phyloP scores from a whole-genome alignment of 2,797 vertebrate genomes.

The Periparus ater region DNA sequence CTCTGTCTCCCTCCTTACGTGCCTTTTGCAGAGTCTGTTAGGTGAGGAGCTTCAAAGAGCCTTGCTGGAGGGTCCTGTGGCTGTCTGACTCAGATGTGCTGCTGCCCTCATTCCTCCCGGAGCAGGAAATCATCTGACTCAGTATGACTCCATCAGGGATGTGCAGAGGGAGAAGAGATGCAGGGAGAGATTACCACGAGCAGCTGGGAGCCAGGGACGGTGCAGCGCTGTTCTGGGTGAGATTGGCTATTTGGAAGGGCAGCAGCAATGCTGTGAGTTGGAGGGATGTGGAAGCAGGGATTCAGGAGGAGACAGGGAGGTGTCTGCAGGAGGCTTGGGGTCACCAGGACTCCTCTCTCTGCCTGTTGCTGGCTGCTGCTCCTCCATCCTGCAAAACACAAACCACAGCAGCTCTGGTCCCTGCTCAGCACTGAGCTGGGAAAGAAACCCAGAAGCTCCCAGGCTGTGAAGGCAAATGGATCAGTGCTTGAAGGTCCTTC shows the following conservation, averaged over 20 bases:
- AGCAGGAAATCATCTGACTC: neutral
- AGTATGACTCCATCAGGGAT: neutral
- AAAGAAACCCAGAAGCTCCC: neutral
- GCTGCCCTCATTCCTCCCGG: neutral
- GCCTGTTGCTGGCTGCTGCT: neutral
- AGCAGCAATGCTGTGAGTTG: rapidly evolving
- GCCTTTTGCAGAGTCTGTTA: neutral
- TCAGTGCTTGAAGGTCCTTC: neutral
- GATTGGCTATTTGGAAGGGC: rapidly evolving
- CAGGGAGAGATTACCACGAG: neutral
- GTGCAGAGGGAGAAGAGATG: neutral
- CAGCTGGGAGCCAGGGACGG: neutral
- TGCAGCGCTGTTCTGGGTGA: neutral
- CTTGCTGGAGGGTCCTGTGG: neutral
- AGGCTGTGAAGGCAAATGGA: neutral
- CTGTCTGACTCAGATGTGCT: neutral
- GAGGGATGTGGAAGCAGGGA: neutral
- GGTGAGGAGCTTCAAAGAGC: neutral
- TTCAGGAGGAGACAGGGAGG: neutral
- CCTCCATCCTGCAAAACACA: neutral
- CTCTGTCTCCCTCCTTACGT: neutral
- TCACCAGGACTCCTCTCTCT: neutral
- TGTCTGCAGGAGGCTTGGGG: rapidly evolving
- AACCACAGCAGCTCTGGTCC: neutral
- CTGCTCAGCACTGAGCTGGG: neutral